Conservation (phyloP, 2,797 vertebrate species). For the Anableps anableps region DNA sequence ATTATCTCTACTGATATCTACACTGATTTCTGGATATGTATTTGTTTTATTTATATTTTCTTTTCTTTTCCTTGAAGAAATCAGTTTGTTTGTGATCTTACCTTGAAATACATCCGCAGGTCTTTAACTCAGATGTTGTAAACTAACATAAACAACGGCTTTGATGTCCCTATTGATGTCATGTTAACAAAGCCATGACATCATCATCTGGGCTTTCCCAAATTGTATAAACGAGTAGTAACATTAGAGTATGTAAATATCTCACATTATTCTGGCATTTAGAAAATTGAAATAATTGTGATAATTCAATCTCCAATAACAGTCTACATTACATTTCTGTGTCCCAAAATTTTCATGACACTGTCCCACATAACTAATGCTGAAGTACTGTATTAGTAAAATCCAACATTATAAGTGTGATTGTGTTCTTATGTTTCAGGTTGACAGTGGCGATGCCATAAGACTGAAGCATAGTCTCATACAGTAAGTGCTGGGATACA, state of each 20-base stretch:
- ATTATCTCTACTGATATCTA: no score
- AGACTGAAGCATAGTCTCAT: constrained; percentile 76
- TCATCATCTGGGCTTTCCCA: background rate
- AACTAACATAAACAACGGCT: background rate
- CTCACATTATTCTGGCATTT: background rate
- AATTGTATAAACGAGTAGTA: background rate
- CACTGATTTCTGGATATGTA: no score
- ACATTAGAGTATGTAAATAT: background rate
- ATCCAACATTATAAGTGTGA: constrained; percentile 58
- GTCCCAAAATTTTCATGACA: constrained; percentile 46
- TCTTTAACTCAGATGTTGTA: background rate
- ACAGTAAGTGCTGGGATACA: constrained; percentile 79
- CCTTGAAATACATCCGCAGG: background rate
- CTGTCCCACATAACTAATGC: constrained; percentile 49
- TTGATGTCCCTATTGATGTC: no score
- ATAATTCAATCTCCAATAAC: background rate
- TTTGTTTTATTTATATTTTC: no score
- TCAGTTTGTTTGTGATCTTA: background rate
- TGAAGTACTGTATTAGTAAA: constrained; percentile 62
- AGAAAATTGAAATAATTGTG: background rate
- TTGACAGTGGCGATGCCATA: constrained; percentile 80
- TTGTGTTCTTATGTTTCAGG: constrained; percentile 81
- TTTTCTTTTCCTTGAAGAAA: background rate
- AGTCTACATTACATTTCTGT: constrained; percentile 61
- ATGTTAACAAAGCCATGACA: background rate